Evolutionary conservation across 2,113 vertebrate genomes (phyloP), one percentile per base, ranked within the genome.

Genomic region (Hemicordylus capensis): DNA sequence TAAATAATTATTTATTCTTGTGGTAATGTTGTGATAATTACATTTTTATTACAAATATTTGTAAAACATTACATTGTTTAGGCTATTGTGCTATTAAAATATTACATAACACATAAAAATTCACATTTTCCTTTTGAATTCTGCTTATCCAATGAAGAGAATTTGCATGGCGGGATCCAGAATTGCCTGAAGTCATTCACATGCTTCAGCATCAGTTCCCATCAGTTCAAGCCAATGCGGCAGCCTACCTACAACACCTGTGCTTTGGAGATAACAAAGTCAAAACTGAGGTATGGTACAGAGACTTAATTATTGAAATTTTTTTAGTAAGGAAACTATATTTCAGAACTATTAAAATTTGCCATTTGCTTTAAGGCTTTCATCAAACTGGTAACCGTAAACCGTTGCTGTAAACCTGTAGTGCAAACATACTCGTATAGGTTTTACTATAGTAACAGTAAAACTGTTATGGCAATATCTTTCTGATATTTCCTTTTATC

Each of bases 161-260:
- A 96, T 99, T 99, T 94, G 98, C 98, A 0, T 99, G 99, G 99
- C 97, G 98, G 8, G 98, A 99, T 48, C 99, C 98, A 0, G 99
- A 99, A 88, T 92, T 99, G 91, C 97, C 97, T 0, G 99, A 99
- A 89, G 99, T 99, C 89, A 99, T 99, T 69, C 98, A 98, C 95
- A 99, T 99, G 98, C 97, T 99, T 7, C 98, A 99, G 86, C 98
- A 99, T 92, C 98, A 99, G 92, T 99, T 99, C 92, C 98, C 98
- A 0, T 99, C 98, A 0, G 99, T 99, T 66, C 98, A 99, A 95
- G 98, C 99, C 0, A 99, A 99, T 0, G 99, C 99, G 0, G 99
- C 99, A 0, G 99, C 98, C 80, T 99, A 99, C 93, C 97, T 99
- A 5, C 99, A 99, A 93, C 99, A 99, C 95, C 97, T 99, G 89